Percentiles rank a stretch among this genome's conserved stretches.
These are phyloP conservation scores for Chaetorhynchus papuensis DNA, from an alignment of 2,113 vertebrate species.

Conservation along the genomic window DNA sequence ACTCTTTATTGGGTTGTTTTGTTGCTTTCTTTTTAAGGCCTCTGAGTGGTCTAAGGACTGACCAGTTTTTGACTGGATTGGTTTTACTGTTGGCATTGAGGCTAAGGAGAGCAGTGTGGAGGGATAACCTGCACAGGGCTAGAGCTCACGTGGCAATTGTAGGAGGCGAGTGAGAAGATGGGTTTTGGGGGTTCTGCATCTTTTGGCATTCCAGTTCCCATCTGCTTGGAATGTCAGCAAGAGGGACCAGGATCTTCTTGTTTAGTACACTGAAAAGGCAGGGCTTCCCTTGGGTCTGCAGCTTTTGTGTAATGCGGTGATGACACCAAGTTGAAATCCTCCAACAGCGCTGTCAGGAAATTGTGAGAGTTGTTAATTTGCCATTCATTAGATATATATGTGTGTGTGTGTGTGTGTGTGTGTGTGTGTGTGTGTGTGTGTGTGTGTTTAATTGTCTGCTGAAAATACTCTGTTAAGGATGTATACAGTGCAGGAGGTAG, in stretches of 20 bases:
- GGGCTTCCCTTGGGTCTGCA: background rate
- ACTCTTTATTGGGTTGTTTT: background rate
- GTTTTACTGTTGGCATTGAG: background rate
- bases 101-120: background rate
- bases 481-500: background rate
- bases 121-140: background rate
- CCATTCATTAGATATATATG: background rate
- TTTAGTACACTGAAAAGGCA: background rate
- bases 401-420: background rate
- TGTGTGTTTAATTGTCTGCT: background rate
- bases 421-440: background rate
- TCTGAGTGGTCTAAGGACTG: background rate
- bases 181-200: background rate
- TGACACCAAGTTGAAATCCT: background rate
- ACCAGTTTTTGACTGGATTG: background rate
- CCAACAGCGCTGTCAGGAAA: fast-evolving
- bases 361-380: background rate
- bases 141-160: background rate
- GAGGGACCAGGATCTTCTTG: background rate
- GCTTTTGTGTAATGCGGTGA: background rate
- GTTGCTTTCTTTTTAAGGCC: background rate
- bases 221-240: background rate
- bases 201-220: background rate
- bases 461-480: background rate
- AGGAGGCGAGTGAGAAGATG: background rate